Evolutionary conservation across 2,888 invertebrate species (phyloP), one percentile per base, ranked within the genome.

Genomic region (Aricia artaxerxes): DNA sequence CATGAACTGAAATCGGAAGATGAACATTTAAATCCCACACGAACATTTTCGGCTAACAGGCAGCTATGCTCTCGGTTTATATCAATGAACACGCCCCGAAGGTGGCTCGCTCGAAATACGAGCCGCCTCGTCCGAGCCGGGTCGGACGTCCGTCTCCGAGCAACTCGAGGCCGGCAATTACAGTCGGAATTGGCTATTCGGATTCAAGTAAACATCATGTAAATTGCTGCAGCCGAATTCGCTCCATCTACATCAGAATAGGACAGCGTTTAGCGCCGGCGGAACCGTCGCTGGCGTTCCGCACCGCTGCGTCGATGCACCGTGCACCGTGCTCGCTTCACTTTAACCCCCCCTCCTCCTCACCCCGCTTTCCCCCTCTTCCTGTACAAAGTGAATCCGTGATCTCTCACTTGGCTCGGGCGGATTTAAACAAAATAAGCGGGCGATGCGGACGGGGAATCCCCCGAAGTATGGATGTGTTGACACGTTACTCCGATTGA

Each of bases 351-450:
- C 40, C 24, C 16, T 11, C 13, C 78, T 5, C 35, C 7, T 24
- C 73, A 11, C 53, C 60, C 38, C 57, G 24, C 53, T 24, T n/a
- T 53, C 72, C 44, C 61, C 61, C 57, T 60, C 35, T 57, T 3
- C 35, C 77, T 77, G 61, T 75, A 44, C 78, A 78, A 79, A 81
- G 81, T 64, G 78, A 80, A 80, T 78, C 78, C 79, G 40, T 81
- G 81, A 81, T 81, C 69, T 78, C 53, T 40, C 77, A 79, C 78
- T 57, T 38, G 61, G 57, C 49, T 40, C 73, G 73, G 61, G 2
- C 61, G 73, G 73, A 79, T 79, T 73, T 76, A 69, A 81, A 81
- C 77, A 35, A 76, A 57, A 76, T 76, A 35, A 35, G 64, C 64
- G 35, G 9, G 31, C 64, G 64, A 24, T 61, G 61, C 31, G 35